Evolutionary conservation across 1,140 invertebrate species (phyloP).

Genomic region (Vanessa atalanta): DNA sequence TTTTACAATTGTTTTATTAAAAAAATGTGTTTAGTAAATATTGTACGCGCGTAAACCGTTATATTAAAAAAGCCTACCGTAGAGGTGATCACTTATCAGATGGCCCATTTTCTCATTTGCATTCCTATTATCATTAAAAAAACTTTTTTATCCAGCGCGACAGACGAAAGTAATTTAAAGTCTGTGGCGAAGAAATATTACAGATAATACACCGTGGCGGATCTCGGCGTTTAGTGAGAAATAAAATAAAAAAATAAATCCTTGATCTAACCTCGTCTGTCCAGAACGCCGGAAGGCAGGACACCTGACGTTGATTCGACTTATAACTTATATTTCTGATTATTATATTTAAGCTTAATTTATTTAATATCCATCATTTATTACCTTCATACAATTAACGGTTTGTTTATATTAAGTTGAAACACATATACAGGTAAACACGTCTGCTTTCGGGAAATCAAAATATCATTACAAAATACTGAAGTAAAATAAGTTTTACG

Average conservation of each 20-base stretch:
- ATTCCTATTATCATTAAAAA: not conserved
- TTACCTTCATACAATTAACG: not conserved
- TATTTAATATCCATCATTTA: not conserved
- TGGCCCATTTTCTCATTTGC: too few species aligned
- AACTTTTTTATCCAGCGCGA: not conserved
- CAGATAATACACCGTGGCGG: constrained; percentile 30
- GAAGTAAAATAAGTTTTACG: too few species aligned
- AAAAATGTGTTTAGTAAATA: too few species aligned
- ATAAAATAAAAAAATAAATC: constrained; percentile 4
- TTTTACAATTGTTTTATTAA: too few species aligned
- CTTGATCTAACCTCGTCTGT: constrained; percentile 14
- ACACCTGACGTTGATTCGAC: constrained; percentile 24
- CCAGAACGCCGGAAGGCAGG: constrained; percentile 16
- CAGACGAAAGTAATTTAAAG: not conserved
- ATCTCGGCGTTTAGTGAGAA: constrained; percentile 24
- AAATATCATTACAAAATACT: too few species aligned
- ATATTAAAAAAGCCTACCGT: too few species aligned
- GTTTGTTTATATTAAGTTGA: too few species aligned
- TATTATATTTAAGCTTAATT: not conserved
- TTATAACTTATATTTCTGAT: not conserved
- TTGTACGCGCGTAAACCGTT: too few species aligned
- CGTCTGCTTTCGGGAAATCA: too few species aligned
- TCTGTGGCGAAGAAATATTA: constrained; percentile 24
- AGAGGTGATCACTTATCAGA: too few species aligned
- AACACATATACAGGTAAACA: too few species aligned